phyloP scores from a whole-genome alignment of 2,888 invertebrate genomes.

The Lasioglossum zephyrum region DNA sequence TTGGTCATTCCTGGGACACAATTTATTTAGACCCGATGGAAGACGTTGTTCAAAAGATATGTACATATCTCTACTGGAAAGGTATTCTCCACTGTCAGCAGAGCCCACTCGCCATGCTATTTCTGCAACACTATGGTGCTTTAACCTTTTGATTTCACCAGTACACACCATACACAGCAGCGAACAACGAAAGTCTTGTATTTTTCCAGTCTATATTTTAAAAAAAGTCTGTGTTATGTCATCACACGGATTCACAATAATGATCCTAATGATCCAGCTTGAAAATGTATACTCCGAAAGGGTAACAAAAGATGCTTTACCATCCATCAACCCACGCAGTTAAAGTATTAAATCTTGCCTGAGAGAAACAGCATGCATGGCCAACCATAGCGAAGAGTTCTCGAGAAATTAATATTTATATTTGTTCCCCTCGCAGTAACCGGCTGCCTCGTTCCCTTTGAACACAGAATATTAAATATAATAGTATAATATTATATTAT shows the following conservation, averaged over 20 bases:
- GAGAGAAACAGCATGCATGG: background rate
- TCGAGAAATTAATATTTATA: background rate
- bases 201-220: background rate
- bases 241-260: background rate
- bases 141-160: background rate
- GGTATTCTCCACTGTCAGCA: background rate
- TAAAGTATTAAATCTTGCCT: background rate
- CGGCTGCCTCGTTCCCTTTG: background rate
- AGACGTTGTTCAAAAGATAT: background rate
- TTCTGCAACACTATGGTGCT: background rate
- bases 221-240: background rate
- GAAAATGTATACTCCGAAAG: background rate
- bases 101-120: background rate
- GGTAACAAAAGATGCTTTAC: background rate
- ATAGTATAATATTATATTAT: too few relatives aligned
- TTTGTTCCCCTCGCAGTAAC: background rate
- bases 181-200: background rate
- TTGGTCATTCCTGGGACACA: background rate
- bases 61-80: background rate
- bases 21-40: background rate
- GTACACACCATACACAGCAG: background rate
- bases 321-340: background rate
- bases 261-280: background rate
- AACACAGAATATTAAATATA: background rate
- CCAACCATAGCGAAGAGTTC: background rate